Evolutionary conservation across 2,888 invertebrate genomes (phyloP).

Genomic region (Apomyelois bistriatella): DNA sequence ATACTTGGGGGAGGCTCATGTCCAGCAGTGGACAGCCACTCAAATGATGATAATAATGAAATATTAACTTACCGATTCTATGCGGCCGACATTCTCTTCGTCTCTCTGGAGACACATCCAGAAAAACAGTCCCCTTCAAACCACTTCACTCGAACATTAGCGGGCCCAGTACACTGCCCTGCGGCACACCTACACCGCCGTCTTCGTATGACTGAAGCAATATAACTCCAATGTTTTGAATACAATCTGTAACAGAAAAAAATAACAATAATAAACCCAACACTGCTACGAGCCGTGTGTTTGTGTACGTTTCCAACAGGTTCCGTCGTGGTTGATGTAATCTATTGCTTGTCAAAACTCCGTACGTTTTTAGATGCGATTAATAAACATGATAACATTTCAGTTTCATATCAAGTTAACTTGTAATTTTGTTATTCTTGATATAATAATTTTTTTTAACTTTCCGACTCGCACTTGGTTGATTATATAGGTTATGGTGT

Average conservation of each 20-base stretch:
- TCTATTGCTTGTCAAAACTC: constrained; percentile 35
- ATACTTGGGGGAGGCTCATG: no score
- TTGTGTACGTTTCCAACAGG: constrained; percentile 37
- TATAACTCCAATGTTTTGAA: constrained; percentile 67
- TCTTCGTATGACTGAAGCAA: constrained; percentile 56
- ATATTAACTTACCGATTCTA: constrained; percentile 71
- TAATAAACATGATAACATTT: constrained; percentile 7
- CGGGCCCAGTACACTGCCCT: constrained; percentile 45
- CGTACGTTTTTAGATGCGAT: constrained; percentile 16
- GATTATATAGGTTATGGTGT: no score
- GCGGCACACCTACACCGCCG: constrained; percentile 55
- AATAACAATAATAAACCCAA: constrained; percentile 73
- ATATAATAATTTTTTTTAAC: neutral
- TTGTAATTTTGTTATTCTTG: neutral
- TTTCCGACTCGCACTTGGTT: no score
- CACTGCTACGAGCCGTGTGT: constrained; percentile 37
- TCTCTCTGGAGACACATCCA: constrained; percentile 76
- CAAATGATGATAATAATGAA: no score
- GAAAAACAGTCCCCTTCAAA: constrained; percentile 41
- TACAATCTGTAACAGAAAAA: constrained; percentile 77
- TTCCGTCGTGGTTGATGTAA: constrained; percentile 25
- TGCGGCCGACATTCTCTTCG: constrained; percentile 55
- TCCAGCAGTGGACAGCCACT: no score
- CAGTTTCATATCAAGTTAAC: neutral
- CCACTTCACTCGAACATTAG: constrained; percentile 40